These are phyloP conservation scores for Alfaro cultratus DNA, from an alignment of 2,797 vertebrate species.

Conservation along the genomic window DNA sequence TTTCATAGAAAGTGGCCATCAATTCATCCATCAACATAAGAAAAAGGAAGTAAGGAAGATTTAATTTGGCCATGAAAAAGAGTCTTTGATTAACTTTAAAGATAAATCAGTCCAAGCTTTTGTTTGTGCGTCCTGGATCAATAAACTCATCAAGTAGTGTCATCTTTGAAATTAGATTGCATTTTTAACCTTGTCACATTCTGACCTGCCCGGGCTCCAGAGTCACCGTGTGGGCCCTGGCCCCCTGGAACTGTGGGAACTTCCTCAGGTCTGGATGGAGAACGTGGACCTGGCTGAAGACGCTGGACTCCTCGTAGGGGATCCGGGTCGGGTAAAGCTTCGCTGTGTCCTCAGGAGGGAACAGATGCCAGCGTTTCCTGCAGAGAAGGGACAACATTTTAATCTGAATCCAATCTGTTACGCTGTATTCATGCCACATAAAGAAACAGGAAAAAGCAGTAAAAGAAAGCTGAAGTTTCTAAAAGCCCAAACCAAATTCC, in stretches of 20 bases:
- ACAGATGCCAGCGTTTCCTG: constrained; percentile 96
- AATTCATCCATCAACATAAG: neutral
- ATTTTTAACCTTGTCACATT: neutral
- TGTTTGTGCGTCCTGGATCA: neutral
- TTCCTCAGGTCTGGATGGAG: constrained; percentile 83
- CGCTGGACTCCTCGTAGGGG: constrained; percentile 97
- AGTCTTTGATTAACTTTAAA: neutral
- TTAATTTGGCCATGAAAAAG: neutral
- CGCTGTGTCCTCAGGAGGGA: constrained; percentile 88
- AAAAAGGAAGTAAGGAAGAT: neutral
- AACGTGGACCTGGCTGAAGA: constrained; percentile 93
- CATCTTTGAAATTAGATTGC: neutral
- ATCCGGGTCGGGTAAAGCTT: constrained; percentile 94
- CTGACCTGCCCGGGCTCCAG: constrained; percentile 93
- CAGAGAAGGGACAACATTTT: neutral
- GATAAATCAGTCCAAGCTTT: neutral
- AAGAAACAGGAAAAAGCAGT: neutral
- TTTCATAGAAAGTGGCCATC: neutral
- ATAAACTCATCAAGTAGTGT: neutral
- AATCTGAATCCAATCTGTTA: neutral
- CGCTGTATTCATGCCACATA: too few species aligned
- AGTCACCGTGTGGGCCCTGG: constrained; percentile 82
- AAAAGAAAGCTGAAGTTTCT: neutral
- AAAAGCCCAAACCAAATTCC: neutral
- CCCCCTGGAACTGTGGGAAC: constrained; percentile 83